These are phyloP conservation scores for Aythya baeri DNA, from an alignment of 2,113 vertebrate species.

Conservation along the genomic window DNA sequence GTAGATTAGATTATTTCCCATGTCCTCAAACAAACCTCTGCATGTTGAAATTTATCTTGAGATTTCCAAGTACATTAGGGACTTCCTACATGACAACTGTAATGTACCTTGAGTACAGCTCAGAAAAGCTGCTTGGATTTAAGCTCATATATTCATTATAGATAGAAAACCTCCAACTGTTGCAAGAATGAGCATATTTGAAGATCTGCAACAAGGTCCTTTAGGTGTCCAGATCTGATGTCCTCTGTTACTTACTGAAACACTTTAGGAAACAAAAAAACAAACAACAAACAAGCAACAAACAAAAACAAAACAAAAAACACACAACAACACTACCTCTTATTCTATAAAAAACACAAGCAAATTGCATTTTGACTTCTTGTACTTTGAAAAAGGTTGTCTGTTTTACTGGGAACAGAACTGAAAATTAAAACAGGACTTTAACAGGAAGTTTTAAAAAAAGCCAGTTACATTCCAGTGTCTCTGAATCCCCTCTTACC, in stretches of 20 bases:
- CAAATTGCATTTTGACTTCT: background rate
- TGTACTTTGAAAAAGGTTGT: background rate
- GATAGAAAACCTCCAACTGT: too few relatives aligned
- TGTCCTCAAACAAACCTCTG: conserved; percentile 49
- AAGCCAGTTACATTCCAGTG: background rate
- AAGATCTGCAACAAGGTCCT: too few relatives aligned
- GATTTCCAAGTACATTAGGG: conserved; percentile 43
- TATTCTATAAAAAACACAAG: background rate
- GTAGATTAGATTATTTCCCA: conserved; percentile 63
- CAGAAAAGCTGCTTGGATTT: too few relatives aligned
- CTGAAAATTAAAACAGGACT: background rate
- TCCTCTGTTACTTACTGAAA: background rate
- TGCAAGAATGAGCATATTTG: too few relatives aligned
- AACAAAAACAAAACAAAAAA: background rate
- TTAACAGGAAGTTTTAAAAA: background rate
- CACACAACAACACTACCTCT: background rate
- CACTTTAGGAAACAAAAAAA: background rate
- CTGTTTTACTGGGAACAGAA: background rate
- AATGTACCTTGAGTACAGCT: background rate
- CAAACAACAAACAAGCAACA: background rate
- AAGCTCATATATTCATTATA: too few relatives aligned
- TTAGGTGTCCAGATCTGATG: too few relatives aligned
- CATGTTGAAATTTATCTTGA: conserved; percentile 58
- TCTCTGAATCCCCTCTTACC: background rate
- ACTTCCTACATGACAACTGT: background rate